A percentile compares a stretch with the other conserved stretches of the same genome.
Evolutionary conservation across 2,113 vertebrate genomes (phyloP).

Genomic region (Hipposideros armiger): DNA sequence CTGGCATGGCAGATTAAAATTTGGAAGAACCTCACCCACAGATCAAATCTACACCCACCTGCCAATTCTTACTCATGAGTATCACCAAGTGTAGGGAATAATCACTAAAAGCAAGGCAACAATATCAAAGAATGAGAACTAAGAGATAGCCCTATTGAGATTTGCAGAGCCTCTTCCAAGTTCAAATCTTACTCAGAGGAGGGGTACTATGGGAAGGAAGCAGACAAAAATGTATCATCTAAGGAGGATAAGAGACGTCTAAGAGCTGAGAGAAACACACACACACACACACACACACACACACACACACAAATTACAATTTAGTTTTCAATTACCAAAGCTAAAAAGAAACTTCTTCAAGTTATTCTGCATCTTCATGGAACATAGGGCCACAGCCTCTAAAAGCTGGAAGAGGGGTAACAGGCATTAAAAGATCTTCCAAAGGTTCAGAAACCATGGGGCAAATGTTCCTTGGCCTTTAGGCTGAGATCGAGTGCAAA

Average conservation of each 20-base stretch:
- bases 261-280: background rate
- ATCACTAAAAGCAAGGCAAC: background rate
- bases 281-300: background rate
- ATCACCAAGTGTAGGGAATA: background rate
- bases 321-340: background rate
- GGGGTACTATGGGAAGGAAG: background rate
- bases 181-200: background rate
- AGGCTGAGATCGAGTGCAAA: background rate
- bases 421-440: too few species aligned
- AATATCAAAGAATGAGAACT: background rate
- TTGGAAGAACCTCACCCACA: background rate
- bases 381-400: too few species aligned
- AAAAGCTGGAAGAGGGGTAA: too few species aligned
- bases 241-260: background rate
- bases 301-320: background rate
- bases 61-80: background rate
- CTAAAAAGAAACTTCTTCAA: background rate
- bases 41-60: background rate
- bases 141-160: fast-evolving
- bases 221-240: background rate
- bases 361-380: background rate
- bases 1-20: background rate
- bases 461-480: too few species aligned
- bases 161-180: background rate
- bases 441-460: too few species aligned